These are phyloP conservation scores for Choreutis nemorana DNA, from an alignment of 2,888 invertebrate genomes.

Conservation along the genomic window DNA sequence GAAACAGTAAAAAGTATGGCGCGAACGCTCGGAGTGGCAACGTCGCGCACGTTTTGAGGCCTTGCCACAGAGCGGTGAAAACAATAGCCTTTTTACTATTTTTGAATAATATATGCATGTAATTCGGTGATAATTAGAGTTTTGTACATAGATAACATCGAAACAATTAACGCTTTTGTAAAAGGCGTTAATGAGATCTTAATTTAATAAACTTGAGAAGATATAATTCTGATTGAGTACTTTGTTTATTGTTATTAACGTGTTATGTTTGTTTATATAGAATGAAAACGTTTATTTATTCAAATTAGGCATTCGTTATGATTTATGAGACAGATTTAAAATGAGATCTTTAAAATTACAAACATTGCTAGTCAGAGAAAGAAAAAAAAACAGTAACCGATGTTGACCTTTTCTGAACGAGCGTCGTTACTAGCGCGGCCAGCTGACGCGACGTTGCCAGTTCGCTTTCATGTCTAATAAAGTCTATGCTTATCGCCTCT, in stretches of 20 bases:
- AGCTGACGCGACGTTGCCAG: conserved; percentile 65
- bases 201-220: no score
- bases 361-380: conserved; percentile 42
- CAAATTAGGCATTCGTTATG: no score
- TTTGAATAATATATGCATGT: conserved; percentile 29
- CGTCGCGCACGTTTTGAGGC: conserved; percentile 51
- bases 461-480: conserved; percentile 31
- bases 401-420: conserved; percentile 62
- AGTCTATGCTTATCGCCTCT: conserved; percentile 59
- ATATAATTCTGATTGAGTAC: no score
- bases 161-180: no score
- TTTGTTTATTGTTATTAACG: no score
- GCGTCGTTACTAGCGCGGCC: conserved; percentile 55
- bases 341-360: no score
- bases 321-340: no score
- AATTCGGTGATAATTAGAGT: conserved; percentile 14
- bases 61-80: conserved; percentile 53
- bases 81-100: conserved; percentile 45
- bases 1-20: conserved; percentile 70
- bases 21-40: conserved; percentile 58
- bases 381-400: conserved; percentile 56
- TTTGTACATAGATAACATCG: no score
- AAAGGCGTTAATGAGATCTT: no score
- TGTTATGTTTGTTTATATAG: no score
- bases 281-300: no score